Conservation (phyloP, 2,888 invertebrate species). For the Athalia cordata region DNA sequence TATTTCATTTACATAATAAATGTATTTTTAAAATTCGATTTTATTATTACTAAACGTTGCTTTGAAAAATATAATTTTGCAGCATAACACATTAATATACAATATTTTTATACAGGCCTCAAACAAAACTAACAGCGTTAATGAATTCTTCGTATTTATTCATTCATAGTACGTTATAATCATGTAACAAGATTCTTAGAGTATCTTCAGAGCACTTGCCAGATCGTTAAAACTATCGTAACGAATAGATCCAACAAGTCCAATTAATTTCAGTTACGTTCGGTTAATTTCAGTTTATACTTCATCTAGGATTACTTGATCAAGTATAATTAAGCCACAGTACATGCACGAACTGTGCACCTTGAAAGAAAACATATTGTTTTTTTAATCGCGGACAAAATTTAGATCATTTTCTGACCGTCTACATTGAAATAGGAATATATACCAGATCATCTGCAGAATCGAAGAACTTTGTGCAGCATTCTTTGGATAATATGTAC, state of each 20-base stretch:
- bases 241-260: constrained; percentile 18
- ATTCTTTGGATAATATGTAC: no score
- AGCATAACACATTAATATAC: constrained; percentile 26
- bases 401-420: not conserved
- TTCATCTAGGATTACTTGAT: not conserved
- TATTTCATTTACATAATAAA: constrained; percentile 24
- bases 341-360: not conserved
- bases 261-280: not conserved
- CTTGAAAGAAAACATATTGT: no score
- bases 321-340: not conserved
- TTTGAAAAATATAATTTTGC: constrained; percentile 40
- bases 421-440: not conserved
- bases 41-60: constrained; percentile 3
- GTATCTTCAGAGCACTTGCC: not conserved
- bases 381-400: no score
- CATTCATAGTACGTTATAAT: constrained; percentile 3
- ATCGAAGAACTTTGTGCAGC: not conserved
- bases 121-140: not conserved
- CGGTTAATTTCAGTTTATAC: not conserved
- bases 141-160: constrained; percentile 15
- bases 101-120: constrained; percentile 28
- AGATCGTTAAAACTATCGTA: constrained; percentile 19
- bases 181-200: constrained; percentile 27
- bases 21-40: constrained; percentile 21
- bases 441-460: not conserved